phyloP scores from a whole-genome alignment of 2,797 vertebrate species.

The Sandelia bainsii region DNA sequence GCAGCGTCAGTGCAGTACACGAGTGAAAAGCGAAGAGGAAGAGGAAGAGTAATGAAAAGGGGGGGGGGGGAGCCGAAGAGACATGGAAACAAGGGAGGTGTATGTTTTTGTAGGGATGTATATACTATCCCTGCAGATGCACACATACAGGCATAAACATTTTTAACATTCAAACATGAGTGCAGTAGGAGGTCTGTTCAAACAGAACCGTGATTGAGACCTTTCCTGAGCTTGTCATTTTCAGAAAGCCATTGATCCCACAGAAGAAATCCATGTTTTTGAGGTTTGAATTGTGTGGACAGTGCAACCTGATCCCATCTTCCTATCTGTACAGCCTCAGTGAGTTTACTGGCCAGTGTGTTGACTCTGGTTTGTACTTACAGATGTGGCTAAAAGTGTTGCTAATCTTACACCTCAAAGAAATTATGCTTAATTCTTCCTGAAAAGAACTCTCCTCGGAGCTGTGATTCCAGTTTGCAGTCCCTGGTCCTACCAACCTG shows the following conservation, averaged over 20 bases:
- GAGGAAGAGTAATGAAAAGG: background rate
- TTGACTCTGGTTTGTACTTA: no score
- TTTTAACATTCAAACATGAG: no score
- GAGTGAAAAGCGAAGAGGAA: background rate
- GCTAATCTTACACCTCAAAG: no score
- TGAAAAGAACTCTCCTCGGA: no score
- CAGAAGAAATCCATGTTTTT: slow-evolving; percentile 31
- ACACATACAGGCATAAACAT: slow-evolving; percentile 2
- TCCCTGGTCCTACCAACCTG: no score
- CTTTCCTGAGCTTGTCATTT: slow-evolving; percentile 9
- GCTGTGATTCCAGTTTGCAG: no score
- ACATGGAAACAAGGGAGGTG: background rate
- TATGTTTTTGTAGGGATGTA: no score
- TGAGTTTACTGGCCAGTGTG: no score
- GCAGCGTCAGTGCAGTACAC: background rate
- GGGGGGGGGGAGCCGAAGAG: no score
- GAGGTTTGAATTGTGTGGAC: background rate
- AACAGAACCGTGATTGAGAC: background rate
- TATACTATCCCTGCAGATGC: background rate
- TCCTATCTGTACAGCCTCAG: no score
- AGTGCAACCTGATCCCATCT: background rate
- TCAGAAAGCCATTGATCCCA: slow-evolving; percentile 26
- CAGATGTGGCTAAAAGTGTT: no score
- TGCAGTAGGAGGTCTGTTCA: background rate
- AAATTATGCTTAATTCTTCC: no score